Conservation (phyloP, 30 jellyfish, hydroid and myxozoan species). For the Mastigias papua region DNA sequence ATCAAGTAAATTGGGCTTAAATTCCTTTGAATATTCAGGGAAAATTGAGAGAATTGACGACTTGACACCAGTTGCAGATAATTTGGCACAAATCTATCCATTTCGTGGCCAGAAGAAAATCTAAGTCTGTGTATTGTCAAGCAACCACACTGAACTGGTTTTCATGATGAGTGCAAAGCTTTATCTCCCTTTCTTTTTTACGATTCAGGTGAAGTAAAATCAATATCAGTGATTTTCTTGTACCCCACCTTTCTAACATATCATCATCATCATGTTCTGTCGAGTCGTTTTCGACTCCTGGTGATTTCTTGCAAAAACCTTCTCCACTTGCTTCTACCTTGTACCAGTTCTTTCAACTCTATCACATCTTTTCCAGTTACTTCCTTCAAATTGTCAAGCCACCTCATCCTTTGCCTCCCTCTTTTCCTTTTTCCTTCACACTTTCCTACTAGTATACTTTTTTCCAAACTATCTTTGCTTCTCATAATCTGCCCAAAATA, state of each 20-base stretch:
- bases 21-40: slow-evolving; percentile 9
- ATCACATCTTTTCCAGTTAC: no score
- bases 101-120: neutral
- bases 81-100: slow-evolving; percentile 5
- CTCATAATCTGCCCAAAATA: no score
- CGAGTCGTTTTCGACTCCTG: no score
- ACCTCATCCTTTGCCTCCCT: no score
- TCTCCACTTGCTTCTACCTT: no score
- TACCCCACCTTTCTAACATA: neutral
- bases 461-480: no score
- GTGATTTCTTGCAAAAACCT: no score
- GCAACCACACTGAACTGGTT: neutral
- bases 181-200: slow-evolving; percentile 3
- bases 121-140: neutral
- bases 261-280: no score
- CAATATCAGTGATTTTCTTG: neutral
- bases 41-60: slow-evolving; percentile 8
- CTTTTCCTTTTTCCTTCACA: no score
- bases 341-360: no score
- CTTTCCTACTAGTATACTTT: no score
- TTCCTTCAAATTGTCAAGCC: no score
- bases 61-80: neutral
- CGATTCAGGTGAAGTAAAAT: neutral
- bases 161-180: neutral
- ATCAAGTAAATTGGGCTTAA: slow-evolving; percentile 9